Evolutionary conservation across 2,888 invertebrate genomes (phyloP).

Genomic region (Nezara viridula): DNA sequence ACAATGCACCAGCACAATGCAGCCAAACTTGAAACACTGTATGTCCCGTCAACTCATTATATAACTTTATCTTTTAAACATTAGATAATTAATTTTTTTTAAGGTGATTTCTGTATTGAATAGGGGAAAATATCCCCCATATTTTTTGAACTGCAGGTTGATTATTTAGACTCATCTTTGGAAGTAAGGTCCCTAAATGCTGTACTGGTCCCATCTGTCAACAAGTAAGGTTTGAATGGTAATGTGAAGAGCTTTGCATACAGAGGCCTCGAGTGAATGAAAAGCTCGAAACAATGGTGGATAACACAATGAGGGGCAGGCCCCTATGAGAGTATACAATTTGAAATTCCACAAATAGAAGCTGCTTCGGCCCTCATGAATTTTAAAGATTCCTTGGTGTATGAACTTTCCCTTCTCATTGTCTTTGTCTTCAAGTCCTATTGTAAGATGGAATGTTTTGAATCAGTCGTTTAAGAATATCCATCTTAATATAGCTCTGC

Average conservation of each 20-base stretch:
- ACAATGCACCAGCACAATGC: too few relatives aligned
- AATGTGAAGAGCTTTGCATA: not conserved
- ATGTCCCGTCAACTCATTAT: too few relatives aligned
- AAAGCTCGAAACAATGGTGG: not conserved
- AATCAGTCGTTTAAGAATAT: not conserved
- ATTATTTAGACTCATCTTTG: not conserved
- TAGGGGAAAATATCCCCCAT: too few relatives aligned
- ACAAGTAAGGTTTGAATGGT: not conserved
- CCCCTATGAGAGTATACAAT: not conserved
- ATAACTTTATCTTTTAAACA: too few relatives aligned
- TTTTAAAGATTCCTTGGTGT: not conserved
- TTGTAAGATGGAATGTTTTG: not conserved
- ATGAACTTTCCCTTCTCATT: not conserved
- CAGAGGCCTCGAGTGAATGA: not conserved
- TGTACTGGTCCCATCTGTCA: not conserved
- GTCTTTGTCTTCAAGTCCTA: not conserved
- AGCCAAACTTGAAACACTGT: too few relatives aligned
- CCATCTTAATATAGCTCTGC: not conserved
- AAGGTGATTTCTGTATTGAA: too few relatives aligned
- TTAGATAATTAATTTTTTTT: too few relatives aligned
- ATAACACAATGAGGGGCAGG: not conserved
- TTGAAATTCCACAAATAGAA: conserved; percentile 26
- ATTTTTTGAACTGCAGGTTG: too few relatives aligned
- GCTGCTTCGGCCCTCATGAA: not conserved
- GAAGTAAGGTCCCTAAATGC: not conserved